Percentiles rank a stretch among this genome's conserved stretches.
Evolutionary conservation across 2,888 invertebrate species (phyloP).

Genomic region (Ypsolopha sequella): DNA sequence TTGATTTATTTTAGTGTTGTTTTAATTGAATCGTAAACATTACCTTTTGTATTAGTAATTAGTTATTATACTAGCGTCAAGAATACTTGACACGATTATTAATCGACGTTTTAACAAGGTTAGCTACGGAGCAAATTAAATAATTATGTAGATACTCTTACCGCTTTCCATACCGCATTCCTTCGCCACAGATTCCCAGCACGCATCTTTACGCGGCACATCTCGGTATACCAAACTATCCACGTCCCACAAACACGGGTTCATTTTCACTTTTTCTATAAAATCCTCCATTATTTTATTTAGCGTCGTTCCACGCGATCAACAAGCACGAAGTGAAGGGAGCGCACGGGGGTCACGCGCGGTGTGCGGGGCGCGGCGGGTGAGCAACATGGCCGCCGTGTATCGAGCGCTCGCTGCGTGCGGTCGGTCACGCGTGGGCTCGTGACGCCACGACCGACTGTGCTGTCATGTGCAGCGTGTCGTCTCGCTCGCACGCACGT

Average conservation of each 20-base stretch:
- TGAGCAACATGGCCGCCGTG: neutral
- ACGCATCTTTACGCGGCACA: conserved; percentile 1
- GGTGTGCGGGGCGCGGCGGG: neutral
- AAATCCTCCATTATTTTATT: neutral
- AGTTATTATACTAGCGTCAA: no score
- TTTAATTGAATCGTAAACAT: no score
- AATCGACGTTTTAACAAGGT: no score
- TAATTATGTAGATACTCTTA: conserved; percentile 5
- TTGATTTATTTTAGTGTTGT: no score
- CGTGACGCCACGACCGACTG: neutral
- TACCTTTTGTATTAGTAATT: no score
- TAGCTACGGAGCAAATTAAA: no score
- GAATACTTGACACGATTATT: no score
- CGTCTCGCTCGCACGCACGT: no score
- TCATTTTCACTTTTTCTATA: neutral
- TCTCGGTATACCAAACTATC: conserved; percentile 8
- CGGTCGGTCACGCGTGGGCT: neutral
- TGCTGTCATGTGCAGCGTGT: no score
- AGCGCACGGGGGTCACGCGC: neutral
- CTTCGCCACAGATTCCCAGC: conserved; percentile 1
- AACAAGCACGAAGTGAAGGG: neutral
- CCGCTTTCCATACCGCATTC: conserved; percentile 4
- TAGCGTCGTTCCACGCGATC: neutral
- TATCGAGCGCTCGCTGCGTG: neutral
- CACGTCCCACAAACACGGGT: conserved; percentile 8